These are phyloP conservation scores for Pyxicephalus adspersus DNA, from an alignment of 2,113 vertebrate species.

Conservation along the genomic window DNA sequence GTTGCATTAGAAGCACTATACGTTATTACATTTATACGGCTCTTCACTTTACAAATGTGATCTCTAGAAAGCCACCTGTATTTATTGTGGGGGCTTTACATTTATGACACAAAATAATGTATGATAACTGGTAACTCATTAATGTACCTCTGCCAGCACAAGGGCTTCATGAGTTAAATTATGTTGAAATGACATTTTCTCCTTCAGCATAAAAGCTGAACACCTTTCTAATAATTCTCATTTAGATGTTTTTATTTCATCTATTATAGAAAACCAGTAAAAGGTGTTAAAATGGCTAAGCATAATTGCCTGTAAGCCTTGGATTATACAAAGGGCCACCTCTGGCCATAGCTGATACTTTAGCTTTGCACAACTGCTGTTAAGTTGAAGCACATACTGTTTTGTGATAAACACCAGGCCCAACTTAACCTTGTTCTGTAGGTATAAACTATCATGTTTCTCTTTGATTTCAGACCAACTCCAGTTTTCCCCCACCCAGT, in stretches of 20 bases:
- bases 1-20: constrained; percentile 57
- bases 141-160: constrained; percentile 14
- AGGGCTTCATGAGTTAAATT: constrained; percentile 51
- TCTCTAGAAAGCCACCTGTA: constrained; percentile 53
- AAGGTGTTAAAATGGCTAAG: too few relatives aligned
- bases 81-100: constrained; percentile 30
- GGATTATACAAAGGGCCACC: too few relatives aligned
- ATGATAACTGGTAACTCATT: constrained; percentile 55
- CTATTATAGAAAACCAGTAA: too few relatives aligned
- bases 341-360: too few relatives aligned
- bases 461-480: too few relatives aligned
- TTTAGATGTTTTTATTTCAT: background rate
- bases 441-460: too few relatives aligned
- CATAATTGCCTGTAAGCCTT: too few relatives aligned
- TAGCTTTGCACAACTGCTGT: too few relatives aligned
- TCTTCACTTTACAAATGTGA: constrained; percentile 60
- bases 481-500: too few relatives aligned
- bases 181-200: constrained; percentile 45
- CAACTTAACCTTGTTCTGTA: too few relatives aligned
- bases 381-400: background rate
- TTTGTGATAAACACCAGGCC: background rate
- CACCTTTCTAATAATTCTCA: constrained; percentile 8
- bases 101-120: constrained; percentile 54
- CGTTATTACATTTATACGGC: constrained; percentile 58
- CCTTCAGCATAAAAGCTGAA: background rate